Evolutionary conservation across 2,888 invertebrate species (phyloP), one percentile per base, ranked within the genome.

Genomic region (Cephus sareptanus): DNA sequence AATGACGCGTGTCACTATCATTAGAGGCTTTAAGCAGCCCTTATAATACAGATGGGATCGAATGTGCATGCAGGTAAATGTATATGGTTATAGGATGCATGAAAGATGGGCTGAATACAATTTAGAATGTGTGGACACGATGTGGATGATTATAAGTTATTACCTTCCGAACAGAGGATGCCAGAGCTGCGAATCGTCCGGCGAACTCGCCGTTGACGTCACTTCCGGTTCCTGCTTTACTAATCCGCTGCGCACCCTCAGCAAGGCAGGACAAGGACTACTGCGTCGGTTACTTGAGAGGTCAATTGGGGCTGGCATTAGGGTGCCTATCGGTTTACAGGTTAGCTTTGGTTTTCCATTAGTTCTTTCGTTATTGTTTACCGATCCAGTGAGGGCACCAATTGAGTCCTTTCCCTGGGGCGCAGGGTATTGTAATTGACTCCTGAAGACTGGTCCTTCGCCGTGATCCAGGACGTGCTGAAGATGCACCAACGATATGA

Each of bases 131-230:
- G 4, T 40, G 15, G 15, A 15, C 23, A 23, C 9, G 56, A 40
- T 40, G 15, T 6, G 40, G 40, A 23, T 74, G 33, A 30, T 33
- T n/a, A 23, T 3, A 11, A 34, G 34, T 33, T 6, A 94, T 95
- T 93, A 97, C 96, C 96, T 96, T 94, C 96, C 96, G 91, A 97
- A 97, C 75, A 97, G 93, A 77, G 97, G 97, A 92, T 97, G 96
- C 97, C 97, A 97, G 76, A 97, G 92, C 83, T 95, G 95, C 86
- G 95, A 90, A 79, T 90, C 90, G 78, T 91, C 90, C 34, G 88
- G 90, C n/a, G 88, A 87, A 37, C 82, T 89, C 11, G 90, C 90
- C 6, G 90, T 90, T 4, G 90, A 91, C 75, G 89, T 90, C 9
- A 91, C 91, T 87, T 90, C 90, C 71, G 91, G 84, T 79, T 90